Evolutionary conservation across 64 coral and sea anemone genomes (phyloP).

Genomic region (Anthopleura sola): DNA sequence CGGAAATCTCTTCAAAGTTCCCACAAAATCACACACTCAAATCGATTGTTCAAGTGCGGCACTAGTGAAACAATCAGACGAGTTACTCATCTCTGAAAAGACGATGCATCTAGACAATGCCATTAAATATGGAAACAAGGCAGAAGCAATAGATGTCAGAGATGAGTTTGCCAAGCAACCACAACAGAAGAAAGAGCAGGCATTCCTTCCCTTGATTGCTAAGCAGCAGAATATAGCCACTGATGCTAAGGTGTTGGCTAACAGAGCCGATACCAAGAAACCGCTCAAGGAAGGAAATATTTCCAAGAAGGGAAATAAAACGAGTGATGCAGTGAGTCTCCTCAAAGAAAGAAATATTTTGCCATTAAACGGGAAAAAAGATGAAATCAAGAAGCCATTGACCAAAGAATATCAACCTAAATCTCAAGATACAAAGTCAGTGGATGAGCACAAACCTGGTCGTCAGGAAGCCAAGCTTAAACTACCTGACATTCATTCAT

Average conservation of each 20-base stretch:
- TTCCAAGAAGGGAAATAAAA: no score
- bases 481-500: neutral
- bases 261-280: no score
- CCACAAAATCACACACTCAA: neutral
- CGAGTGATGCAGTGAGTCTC: no score
- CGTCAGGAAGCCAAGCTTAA: neutral
- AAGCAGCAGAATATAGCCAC: neutral
- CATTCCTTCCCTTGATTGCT: neutral
- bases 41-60: neutral
- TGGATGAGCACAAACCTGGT: neutral
- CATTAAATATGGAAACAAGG: neutral
- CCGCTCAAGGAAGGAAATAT: no score
- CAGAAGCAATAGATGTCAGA: neutral
- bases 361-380: neutral
- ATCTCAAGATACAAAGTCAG: neutral
- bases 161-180: neutral
- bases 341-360: neutral
- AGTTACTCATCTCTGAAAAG: neutral
- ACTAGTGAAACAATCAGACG: neutral
- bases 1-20: neutral
- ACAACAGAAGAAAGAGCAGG: neutral
- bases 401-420: neutral
- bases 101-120: neutral
- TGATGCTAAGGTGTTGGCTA: neutral
- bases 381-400: neutral